Conservation (phyloP, 1,140 invertebrate genomes). For the Drosophila novamexicana region DNA sequence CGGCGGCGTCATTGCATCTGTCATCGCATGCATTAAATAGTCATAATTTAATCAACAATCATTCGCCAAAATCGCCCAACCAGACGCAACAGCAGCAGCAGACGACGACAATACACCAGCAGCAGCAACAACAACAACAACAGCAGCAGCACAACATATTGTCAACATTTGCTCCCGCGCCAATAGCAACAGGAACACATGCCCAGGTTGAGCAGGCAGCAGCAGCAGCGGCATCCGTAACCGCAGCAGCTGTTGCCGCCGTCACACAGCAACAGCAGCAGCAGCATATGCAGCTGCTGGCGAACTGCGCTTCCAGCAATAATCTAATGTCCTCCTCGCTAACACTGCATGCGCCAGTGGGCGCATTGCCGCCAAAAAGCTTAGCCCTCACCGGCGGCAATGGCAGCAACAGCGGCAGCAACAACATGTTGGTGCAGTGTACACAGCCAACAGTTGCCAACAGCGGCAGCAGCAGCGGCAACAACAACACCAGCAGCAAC, state of each 20-base stretch:
- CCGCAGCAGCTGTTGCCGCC: conserved; percentile 75
- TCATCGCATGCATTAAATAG: conserved; percentile 84
- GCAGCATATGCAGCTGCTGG: conserved; percentile 77
- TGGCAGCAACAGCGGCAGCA: conserved; percentile 52
- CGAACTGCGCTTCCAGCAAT: conserved; percentile 65
- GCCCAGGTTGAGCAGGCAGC: conserved; percentile 26
- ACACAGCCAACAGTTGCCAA: conserved; percentile 25
- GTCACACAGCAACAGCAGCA: conserved; percentile 81
- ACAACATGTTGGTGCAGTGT: conserved; percentile 60
- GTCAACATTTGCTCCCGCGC: conserved; percentile 70
- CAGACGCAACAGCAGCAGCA: conserved; percentile 74
- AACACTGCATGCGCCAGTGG: conserved; percentile 66
- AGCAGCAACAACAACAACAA: neutral
- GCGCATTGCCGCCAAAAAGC: conserved; percentile 76
- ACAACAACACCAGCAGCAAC: conserved; percentile 17
- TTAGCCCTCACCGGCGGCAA: conserved; percentile 59
- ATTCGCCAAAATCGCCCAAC: conserved; percentile 84
- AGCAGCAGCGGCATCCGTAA: conserved; percentile 47
- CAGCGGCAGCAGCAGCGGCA: conserved; percentile 35
- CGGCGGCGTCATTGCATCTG: conserved; percentile 72
- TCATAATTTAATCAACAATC: conserved; percentile 84
- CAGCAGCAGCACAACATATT: conserved; percentile 49
- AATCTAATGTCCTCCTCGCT: conserved; percentile 83
- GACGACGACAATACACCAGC: conserved; percentile 49
- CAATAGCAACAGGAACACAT: conserved; percentile 45